phyloP scores from a whole-genome alignment of 1,140 invertebrate species.

The Zophobas atratus region DNA sequence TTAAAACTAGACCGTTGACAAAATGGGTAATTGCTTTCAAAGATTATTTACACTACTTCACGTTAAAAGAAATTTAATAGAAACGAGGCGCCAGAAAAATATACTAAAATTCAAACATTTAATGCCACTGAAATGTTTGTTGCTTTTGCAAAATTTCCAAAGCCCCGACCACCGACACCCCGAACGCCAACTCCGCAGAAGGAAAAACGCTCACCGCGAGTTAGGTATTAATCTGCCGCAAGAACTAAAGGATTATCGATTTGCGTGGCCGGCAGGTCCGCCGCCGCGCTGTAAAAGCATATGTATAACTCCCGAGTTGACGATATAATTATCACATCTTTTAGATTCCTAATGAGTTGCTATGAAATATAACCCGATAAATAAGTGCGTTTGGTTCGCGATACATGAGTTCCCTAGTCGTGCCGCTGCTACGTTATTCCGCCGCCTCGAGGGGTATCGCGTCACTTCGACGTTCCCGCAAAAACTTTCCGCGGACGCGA shows the following conservation, averaged over 20 bases:
- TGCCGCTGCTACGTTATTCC: conserved; percentile 45
- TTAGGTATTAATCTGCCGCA: too few relatives aligned
- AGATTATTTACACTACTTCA: conserved; percentile 64
- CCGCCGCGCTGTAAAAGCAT: neutral
- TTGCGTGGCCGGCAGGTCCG: neutral
- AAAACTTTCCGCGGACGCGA: neutral
- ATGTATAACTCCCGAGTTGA: conserved; percentile 16
- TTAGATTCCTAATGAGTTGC: conserved; percentile 47
- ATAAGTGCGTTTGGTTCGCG: conserved; percentile 44
- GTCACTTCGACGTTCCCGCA: conserved; percentile 1
- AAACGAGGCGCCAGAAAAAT: conserved; percentile 63
- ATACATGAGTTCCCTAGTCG: conserved; percentile 32
- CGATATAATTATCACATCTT: conserved; percentile 47
- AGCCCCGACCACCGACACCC: neutral
- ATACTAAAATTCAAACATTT: conserved; percentile 63
- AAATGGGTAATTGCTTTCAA: conserved; percentile 65
- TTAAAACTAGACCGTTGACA: conserved; percentile 65
- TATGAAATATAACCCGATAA: conserved; percentile 46
- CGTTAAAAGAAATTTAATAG: conserved; percentile 65
- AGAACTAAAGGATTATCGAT: too few relatives aligned
- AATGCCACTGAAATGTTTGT: conserved; percentile 53
- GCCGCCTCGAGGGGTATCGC: conserved; percentile 43
- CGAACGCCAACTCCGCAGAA: neutral
- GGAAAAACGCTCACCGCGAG: too few relatives aligned
- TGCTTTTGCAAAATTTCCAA: conserved; percentile 48